phyloP scores from a whole-genome alignment of 2,888 invertebrate genomes.

The Patella caerulea region DNA sequence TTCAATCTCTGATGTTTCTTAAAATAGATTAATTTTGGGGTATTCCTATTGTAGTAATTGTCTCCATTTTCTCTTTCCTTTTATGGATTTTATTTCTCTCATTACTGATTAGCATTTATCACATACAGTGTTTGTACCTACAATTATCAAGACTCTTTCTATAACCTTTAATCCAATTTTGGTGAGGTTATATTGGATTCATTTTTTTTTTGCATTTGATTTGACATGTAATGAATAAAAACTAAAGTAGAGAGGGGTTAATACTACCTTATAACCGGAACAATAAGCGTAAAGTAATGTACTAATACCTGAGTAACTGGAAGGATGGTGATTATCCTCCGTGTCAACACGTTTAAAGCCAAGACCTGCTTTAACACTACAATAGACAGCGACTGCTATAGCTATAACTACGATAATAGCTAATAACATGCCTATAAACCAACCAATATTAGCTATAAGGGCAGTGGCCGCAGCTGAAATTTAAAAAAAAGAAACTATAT shows the following conservation, averaged over 20 bases:
- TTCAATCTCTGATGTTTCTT: no score
- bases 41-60: no score
- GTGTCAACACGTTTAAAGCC: background rate
- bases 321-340: background rate
- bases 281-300: slow-evolving; percentile 12
- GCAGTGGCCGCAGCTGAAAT: slow-evolving; percentile 55
- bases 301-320: slow-evolving; percentile 27
- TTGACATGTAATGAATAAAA: background rate
- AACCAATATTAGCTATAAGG: slow-evolving; percentile 67
- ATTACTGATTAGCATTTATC: no score
- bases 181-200: background rate
- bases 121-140: no score
- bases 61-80: no score
- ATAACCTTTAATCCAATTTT: no score
- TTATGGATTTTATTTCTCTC: no score
- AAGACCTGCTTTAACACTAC: slow-evolving; percentile 31
- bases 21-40: no score
- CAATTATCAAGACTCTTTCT: no score
- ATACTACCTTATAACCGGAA: background rate
- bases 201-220: background rate
- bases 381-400: slow-evolving; percentile 61
- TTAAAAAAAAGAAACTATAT: slow-evolving; percentile 14
- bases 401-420: slow-evolving; percentile 65
- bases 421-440: slow-evolving; percentile 71
- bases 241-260: background rate